Conservation (phyloP, 2,113 vertebrate genomes). For the Misgurnus mizolepis region DNA sequence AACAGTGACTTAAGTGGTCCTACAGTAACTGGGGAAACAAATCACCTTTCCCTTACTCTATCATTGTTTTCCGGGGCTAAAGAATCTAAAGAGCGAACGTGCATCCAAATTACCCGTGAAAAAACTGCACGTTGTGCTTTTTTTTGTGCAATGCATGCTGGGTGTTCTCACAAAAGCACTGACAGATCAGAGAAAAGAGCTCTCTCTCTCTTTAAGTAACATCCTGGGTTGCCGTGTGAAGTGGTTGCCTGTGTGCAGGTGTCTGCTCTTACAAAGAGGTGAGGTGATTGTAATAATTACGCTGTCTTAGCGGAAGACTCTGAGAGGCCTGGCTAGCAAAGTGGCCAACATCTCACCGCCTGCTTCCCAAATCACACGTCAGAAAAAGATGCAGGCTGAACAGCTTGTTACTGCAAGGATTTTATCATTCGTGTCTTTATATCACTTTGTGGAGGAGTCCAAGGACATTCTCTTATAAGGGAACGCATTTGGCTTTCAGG, state of each 20-base stretch:
- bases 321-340: slow-evolving; percentile 28
- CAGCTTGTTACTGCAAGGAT: slow-evolving; percentile 36
- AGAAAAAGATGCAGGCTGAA: neutral
- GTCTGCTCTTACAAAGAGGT: slow-evolving; percentile 46
- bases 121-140: slow-evolving; percentile 8
- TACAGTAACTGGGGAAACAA: neutral
- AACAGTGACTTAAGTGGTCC: slow-evolving; percentile 17
- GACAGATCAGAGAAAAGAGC: neutral
- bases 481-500: slow-evolving; percentile 32
- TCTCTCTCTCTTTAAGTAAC: slow-evolving; percentile 59
- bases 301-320: slow-evolving; percentile 51
- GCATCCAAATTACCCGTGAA: neutral
- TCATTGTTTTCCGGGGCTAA: neutral
- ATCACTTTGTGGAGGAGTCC: slow-evolving; percentile 25
- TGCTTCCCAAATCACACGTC: slow-evolving; percentile 28
- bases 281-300: slow-evolving; percentile 64
- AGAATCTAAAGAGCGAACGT: neutral
- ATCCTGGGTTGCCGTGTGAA: slow-evolving; percentile 64
- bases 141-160: slow-evolving; percentile 6
- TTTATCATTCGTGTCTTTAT: slow-evolving; percentile 13
- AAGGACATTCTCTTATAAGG: slow-evolving; percentile 35
- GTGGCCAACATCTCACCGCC: slow-evolving; percentile 16
- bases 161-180: slow-evolving; percentile 18
- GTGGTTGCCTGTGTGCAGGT: slow-evolving; percentile 57
- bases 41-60: neutral